Conservation (phyloP, 2,797 vertebrate genomes). For the Botia kubotai region DNA sequence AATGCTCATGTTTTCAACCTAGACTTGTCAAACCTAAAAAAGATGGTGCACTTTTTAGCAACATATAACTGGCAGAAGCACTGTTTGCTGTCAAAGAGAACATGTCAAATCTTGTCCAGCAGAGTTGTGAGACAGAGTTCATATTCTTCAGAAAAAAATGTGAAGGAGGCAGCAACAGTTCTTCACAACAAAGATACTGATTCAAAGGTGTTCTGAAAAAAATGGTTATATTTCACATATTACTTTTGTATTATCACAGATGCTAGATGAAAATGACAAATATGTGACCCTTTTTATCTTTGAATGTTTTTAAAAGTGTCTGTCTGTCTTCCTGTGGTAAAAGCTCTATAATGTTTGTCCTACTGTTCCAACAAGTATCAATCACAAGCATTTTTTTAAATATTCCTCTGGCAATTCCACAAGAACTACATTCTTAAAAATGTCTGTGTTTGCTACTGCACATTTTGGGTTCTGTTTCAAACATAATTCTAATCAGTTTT, state of each 20-base stretch:
- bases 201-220: background rate
- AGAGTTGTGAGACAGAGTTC: background rate
- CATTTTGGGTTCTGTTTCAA: slow-evolving; percentile 8
- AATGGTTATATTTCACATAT: background rate
- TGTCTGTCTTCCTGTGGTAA: background rate
- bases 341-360: background rate
- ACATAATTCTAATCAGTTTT: background rate
- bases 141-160: slow-evolving; percentile 1
- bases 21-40: slow-evolving; percentile 8
- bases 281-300: background rate
- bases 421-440: background rate
- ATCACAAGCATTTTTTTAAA: background rate
- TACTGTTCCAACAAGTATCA: slow-evolving; percentile 5
- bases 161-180: background rate
- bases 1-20: background rate
- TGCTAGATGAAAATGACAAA: background rate
- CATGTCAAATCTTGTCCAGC: background rate
- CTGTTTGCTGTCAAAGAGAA: background rate
- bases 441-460: background rate
- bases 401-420: background rate
- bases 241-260: background rate
- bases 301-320: background rate
- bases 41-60: background rate
- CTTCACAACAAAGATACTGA: background rate
- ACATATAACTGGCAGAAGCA: background rate